Conservation (phyloP, 2,797 vertebrate species). For the Lepus oiostolus region DNA sequence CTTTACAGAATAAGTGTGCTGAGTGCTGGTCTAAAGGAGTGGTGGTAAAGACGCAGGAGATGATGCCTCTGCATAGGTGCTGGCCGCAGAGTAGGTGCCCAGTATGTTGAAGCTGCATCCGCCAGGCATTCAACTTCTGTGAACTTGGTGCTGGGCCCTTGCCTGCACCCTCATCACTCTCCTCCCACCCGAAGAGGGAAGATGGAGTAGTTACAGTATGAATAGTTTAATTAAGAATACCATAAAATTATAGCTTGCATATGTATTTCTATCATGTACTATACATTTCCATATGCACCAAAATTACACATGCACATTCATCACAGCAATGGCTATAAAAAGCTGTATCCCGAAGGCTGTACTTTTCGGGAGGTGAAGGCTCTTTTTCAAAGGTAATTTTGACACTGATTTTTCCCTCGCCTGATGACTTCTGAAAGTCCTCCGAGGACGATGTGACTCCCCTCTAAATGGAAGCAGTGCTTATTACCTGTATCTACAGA, state of each 20-base stretch:
- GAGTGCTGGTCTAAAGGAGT: not conserved
- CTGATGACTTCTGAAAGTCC: conserved; percentile 35
- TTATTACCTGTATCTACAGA: conserved; percentile 29
- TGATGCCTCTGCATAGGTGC: not conserved
- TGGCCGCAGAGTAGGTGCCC: not conserved
- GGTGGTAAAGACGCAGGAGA: not conserved
- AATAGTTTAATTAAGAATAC: conserved; percentile 57
- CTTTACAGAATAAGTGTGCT: not conserved
- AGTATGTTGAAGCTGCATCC: no score
- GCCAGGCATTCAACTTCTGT: not conserved
- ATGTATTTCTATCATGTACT: conserved; percentile 30
- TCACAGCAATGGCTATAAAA: not conserved
- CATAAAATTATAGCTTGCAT: conserved; percentile 7
- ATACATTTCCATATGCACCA: conserved; percentile 16
- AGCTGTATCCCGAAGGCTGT: not conserved
- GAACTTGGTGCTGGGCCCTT: not conserved
- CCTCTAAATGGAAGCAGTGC: not conserved
- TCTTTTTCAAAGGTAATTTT: conserved; percentile 46
- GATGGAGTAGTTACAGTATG: not conserved
- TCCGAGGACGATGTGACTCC: conserved; percentile 20
- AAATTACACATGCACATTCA: not conserved
- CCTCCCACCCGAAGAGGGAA: not conserved
- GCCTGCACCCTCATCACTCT: not conserved
- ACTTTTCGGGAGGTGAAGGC: not conserved
- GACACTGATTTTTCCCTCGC: conserved; percentile 37